Percentiles rank a stretch among this genome's conserved stretches.
Evolutionary conservation across 2,113 vertebrate genomes (phyloP).

Genomic region (Paramormyrops kingsleyae): DNA sequence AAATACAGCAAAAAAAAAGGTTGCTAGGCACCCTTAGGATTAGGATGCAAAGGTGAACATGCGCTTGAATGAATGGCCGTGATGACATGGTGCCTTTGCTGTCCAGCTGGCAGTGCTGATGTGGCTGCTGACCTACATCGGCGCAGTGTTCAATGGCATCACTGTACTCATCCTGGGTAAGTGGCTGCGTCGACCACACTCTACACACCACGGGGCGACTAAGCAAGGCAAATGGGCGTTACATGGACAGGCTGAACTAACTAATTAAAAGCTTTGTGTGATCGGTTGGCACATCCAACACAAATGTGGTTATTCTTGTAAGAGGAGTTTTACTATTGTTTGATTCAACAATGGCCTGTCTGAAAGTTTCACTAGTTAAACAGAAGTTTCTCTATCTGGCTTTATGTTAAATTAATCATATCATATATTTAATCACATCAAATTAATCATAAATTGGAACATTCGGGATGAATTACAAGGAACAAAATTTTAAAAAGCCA

Average conservation of each 20-base stretch:
- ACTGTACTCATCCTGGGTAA: conserved; percentile 70
- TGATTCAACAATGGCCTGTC: background rate
- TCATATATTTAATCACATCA: no score
- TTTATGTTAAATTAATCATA: background rate
- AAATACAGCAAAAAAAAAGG: background rate
- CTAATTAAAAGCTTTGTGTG: background rate
- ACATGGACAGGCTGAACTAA: background rate
- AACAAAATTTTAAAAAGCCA: background rate
- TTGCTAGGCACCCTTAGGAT: background rate
- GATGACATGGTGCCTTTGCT: background rate
- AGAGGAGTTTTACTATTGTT: background rate
- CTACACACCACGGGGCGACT: background rate
- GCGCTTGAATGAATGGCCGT: background rate
- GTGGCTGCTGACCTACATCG: conserved; percentile 69
- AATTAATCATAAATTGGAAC: background rate
- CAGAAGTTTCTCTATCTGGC: background rate
- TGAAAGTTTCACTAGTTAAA: background rate
- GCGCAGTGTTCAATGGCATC: conserved; percentile 67
- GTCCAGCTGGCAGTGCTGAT: conserved; percentile 63
- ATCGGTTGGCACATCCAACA: background rate
- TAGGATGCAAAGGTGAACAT: background rate
- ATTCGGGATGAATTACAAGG: background rate
- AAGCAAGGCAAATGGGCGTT: background rate
- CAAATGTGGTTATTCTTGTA: background rate
- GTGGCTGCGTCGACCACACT: background rate